A percentile compares a stretch with the other conserved stretches of the same genome.
Conservation (phyloP, 2,888 invertebrate genomes). For the Eupithecia centaureata region DNA sequence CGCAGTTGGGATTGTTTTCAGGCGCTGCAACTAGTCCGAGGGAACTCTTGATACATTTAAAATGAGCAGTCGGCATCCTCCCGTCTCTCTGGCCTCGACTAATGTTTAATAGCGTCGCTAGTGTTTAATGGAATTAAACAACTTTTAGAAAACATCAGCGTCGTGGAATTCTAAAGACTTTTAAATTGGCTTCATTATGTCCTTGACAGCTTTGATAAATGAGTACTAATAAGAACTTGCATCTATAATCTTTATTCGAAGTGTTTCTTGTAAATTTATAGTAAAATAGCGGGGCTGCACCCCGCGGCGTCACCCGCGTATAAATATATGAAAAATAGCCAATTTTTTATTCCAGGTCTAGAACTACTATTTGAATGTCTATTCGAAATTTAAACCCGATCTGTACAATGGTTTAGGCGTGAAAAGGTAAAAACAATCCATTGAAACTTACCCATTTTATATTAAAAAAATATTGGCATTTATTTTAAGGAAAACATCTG, state of each 20-base stretch:
- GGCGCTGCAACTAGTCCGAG: constrained; percentile 68
- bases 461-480: too few relatives aligned
- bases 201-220: background rate
- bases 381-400: too few relatives aligned
- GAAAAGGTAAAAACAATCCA: background rate
- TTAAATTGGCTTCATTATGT: background rate
- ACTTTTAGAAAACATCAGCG: constrained; percentile 14
- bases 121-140: constrained; percentile 65
- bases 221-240: background rate
- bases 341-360: too few relatives aligned
- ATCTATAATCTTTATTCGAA: too few relatives aligned
- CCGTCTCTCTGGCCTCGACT: constrained; percentile 44
- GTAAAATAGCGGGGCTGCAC: too few relatives aligned
- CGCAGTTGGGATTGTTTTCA: constrained; percentile 82
- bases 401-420: too few relatives aligned
- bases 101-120: constrained; percentile 64
- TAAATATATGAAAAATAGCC: too few relatives aligned
- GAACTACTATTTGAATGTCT: too few relatives aligned
- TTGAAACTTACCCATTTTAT: too few relatives aligned
- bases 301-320: too few relatives aligned
- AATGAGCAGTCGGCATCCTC: constrained; percentile 61
- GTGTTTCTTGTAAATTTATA: too few relatives aligned
- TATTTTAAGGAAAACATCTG: too few relatives aligned
- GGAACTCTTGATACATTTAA: constrained; percentile 78
- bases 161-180: background rate